These are phyloP conservation scores for Phoebastria nigripes DNA, from an alignment of 2,797 vertebrate genomes.

Conservation along the genomic window DNA sequence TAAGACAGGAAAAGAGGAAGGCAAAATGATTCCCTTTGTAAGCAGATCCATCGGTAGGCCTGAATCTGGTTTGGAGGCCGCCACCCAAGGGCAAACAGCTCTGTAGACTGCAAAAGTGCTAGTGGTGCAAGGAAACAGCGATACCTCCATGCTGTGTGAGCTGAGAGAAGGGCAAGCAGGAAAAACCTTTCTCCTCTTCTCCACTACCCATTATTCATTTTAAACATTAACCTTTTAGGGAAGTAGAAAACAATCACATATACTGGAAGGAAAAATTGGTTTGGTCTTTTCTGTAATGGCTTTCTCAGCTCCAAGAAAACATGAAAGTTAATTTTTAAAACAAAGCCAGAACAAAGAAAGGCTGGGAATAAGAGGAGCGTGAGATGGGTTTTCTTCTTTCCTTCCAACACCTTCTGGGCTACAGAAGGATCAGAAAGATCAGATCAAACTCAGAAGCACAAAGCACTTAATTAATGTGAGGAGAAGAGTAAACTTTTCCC, in stretches of 20 bases:
- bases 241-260: constrained; percentile 40
- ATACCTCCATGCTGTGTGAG: background rate
- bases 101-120: background rate
- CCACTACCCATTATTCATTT: constrained; percentile 17
- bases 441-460: background rate
- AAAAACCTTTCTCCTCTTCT: background rate
- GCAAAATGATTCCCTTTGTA: background rate
- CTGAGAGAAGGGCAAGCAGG: background rate
- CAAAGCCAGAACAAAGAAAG: background rate
- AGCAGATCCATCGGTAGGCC: background rate
- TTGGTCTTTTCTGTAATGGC: constrained; percentile 50
- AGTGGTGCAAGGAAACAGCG: background rate
- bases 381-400: background rate
- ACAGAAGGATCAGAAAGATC: background rate
- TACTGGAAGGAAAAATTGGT: constrained; percentile 17
- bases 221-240: constrained; percentile 55
- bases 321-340: constrained; percentile 36
- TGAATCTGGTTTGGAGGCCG: background rate
- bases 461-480: background rate
- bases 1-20: background rate
- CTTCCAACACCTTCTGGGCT: background rate
- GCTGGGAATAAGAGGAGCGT: background rate
- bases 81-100: background rate
- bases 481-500: background rate
- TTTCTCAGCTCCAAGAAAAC: constrained; percentile 21